Percentiles rank a stretch among this genome's conserved stretches.
phyloP scores from a whole-genome alignment of 53 echinoderm and acorn worm species.

The Luidia sarsii region DNA sequence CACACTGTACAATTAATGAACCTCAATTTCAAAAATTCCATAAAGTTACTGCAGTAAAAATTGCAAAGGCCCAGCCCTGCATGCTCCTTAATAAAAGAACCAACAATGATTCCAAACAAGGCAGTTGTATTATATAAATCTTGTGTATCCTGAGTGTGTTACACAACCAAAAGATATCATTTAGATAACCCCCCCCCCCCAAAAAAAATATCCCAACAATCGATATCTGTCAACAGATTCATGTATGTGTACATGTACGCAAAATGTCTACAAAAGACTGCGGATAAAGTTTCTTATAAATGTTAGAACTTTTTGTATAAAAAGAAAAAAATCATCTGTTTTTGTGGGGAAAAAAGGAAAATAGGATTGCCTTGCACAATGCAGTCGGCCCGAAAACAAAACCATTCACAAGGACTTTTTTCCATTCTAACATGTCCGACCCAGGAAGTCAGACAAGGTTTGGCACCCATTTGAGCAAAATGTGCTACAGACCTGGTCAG shows the following conservation, averaged over 20 bases:
- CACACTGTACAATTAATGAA: conserved; percentile 1
- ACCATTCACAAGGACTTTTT: no score
- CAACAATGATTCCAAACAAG: conserved; percentile 13
- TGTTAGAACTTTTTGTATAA: background rate
- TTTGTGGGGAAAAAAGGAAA: no score
- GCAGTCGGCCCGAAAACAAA: no score
- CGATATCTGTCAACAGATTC: background rate
- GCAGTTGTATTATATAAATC: conserved; percentile 36
- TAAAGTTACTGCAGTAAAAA: conserved; percentile 19
- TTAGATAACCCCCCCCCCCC: no score
- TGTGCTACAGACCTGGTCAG: no score
- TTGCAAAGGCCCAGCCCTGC: conserved; percentile 52
- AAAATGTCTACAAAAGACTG: background rate
- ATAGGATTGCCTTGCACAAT: no score
- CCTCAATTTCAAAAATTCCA: background rate
- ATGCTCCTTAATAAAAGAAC: conserved; percentile 1
- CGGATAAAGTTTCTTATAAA: conserved; percentile 1
- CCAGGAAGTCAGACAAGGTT: no score
- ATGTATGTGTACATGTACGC: background rate
- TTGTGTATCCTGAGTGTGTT: conserved; percentile 47
- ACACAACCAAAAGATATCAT: background rate
- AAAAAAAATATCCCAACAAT: background rate
- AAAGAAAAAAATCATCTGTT: no score
- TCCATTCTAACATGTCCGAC: no score
- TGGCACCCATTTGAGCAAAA: no score